Conservation (phyloP, 2,888 invertebrate species). For the Erebia epiphron region DNA sequence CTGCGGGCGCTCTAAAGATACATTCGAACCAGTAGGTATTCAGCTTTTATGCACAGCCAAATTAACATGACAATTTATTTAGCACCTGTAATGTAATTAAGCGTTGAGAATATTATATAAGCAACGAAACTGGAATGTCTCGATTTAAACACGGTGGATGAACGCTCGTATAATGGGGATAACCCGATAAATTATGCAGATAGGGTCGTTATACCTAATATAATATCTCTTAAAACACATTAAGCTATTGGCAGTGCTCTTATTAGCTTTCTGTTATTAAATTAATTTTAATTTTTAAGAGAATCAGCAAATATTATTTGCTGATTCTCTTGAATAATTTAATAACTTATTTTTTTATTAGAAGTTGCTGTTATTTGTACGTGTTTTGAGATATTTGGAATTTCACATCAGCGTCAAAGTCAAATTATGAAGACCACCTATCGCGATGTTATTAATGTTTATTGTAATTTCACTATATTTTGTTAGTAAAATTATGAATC, state of each 20-base stretch:
- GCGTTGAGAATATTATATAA: conserved; percentile 28
- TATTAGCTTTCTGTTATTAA: conserved; percentile 20
- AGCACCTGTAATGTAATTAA: conserved; percentile 42
- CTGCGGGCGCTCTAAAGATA: conserved; percentile 72
- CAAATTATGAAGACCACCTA: too few species aligned
- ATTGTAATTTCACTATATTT: not conserved
- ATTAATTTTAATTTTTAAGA: conserved; percentile 12
- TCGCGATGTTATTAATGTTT: too few species aligned
- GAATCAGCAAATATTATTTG: too few species aligned
- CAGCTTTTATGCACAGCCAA: conserved; percentile 30
- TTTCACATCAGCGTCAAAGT: not conserved
- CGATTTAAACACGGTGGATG: conserved; percentile 32
- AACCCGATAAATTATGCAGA: conserved; percentile 15
- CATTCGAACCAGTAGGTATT: conserved; percentile 31
- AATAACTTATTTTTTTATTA: conserved; percentile 8
- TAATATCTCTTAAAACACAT: conserved; percentile 5
- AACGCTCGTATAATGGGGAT: conserved; percentile 23
- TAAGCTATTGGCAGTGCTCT: conserved; percentile 20
- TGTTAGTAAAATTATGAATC: not conserved
- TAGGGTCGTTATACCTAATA: conserved; percentile 14
- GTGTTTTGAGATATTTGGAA: not conserved
- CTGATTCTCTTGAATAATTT: conserved; percentile 6
- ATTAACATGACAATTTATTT: conserved; percentile 43
- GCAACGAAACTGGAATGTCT: conserved; percentile 30
- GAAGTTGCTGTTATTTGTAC: not conserved